A percentile compares a stretch with the other conserved stretches of the same genome.
Conservation (phyloP, 2,888 invertebrate genomes). For the Ormia ochracea region DNA sequence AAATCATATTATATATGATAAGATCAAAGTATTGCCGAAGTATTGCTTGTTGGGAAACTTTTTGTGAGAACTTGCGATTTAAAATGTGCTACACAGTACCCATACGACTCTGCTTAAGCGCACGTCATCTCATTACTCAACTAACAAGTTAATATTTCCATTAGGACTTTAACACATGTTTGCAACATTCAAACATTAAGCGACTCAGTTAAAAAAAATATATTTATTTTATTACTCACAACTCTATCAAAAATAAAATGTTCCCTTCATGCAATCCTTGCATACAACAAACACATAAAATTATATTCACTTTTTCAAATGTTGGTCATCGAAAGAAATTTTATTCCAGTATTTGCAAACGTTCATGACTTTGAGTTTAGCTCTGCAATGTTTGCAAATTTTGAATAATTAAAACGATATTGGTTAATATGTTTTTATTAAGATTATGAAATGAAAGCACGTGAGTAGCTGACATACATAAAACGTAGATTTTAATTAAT, state of each 20-base stretch:
- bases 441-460: background rate
- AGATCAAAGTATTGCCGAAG: no score
- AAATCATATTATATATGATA: no score
- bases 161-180: constrained; percentile 1
- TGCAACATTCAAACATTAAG: background rate
- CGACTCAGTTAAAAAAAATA: background rate
- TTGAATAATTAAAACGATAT: background rate
- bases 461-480: background rate
- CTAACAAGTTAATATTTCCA: background rate
- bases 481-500: background rate
- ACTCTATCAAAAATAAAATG: background rate
- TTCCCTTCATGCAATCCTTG: constrained; percentile 18
- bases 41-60: no score
- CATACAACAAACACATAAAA: background rate
- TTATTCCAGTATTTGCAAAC: background rate
- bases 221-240: background rate
- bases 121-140: no score
- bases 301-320: constrained; percentile 7
- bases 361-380: constrained; percentile 36
- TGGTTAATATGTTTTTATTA: background rate
- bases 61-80: no score
- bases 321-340: constrained; percentile 37
- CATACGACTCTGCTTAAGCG: no score
- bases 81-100: no score
- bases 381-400: background rate